Conservation (phyloP, 2,888 invertebrate genomes). For the Apotomis betuletana region DNA sequence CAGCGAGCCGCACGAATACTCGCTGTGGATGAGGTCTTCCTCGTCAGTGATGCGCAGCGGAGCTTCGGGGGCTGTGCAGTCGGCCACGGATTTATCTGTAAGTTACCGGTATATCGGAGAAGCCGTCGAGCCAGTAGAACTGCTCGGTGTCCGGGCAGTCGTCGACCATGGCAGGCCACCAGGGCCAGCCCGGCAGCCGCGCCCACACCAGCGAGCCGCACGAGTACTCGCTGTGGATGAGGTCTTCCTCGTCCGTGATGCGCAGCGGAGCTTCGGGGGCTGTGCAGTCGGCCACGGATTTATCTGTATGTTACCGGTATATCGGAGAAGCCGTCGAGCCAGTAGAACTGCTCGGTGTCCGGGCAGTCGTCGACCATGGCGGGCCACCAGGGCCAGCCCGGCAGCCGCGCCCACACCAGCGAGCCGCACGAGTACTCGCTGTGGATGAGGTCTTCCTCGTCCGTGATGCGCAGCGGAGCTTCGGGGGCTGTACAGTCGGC, state of each 20-base stretch:
- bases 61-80: too few relatives aligned
- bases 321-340: slow-evolving; percentile 81
- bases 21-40: too few relatives aligned
- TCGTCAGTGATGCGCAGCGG: too few relatives aligned
- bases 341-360: slow-evolving; percentile 84
- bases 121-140: too few relatives aligned
- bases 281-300: slow-evolving; percentile 74
- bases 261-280: slow-evolving; percentile 74
- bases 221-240: slow-evolving; percentile 84
- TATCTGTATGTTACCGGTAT: slow-evolving; percentile 67
- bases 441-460: slow-evolving; percentile 82
- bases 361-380: slow-evolving; percentile 88
- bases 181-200: too few relatives aligned
- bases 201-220: slow-evolving; percentile 87
- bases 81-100: too few relatives aligned
- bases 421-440: slow-evolving; percentile 86
- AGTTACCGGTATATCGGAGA: too few relatives aligned
- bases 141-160: too few relatives aligned
- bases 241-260: slow-evolving; percentile 75
- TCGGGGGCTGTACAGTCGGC: slow-evolving; percentile 82
- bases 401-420: slow-evolving; percentile 85
- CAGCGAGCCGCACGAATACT: too few relatives aligned
- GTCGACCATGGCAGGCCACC: too few relatives aligned
- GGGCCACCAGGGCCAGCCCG: slow-evolving; percentile 88
- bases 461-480: slow-evolving; percentile 65